A percentile compares a stretch with the other conserved stretches of the same genome.
These are phyloP conservation scores for Acholoe squamosa DNA, from an alignment of 2,888 invertebrate genomes.

Conservation along the genomic window DNA sequence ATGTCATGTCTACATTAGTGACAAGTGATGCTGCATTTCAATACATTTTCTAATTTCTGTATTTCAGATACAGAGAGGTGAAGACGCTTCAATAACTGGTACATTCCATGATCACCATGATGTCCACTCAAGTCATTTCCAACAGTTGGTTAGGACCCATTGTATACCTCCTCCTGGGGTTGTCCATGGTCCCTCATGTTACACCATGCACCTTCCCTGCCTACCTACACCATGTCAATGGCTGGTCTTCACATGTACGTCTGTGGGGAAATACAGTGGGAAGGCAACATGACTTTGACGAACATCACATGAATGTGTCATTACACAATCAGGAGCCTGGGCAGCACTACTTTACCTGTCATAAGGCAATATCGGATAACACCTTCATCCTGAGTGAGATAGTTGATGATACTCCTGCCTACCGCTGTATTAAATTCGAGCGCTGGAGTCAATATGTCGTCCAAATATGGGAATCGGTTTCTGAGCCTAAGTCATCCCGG, in stretches of 20 bases:
- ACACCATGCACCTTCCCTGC: slow-evolving; percentile 19
- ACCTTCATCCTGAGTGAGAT: slow-evolving; percentile 5
- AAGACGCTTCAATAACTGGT: no score
- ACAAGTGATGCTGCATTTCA: no score
- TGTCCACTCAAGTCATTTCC: no score
- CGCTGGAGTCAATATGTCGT: slow-evolving; percentile 26
- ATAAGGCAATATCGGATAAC: background rate
- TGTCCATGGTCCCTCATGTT: background rate
- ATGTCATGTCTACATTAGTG: no score
- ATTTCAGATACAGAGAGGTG: no score
- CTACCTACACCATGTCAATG: background rate
- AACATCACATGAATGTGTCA: slow-evolving; percentile 10
- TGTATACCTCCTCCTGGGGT: background rate
- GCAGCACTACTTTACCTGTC: background rate
- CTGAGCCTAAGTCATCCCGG: background rate
- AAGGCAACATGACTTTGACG: slow-evolving; percentile 1
- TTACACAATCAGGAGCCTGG: background rate
- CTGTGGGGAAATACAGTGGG: background rate
- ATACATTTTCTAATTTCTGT: no score
- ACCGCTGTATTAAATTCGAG: slow-evolving; percentile 21
- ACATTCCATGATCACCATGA: no score
- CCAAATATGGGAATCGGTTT: background rate
- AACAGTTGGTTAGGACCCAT: background rate
- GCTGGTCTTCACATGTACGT: background rate
- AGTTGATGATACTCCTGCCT: background rate